Conservation (phyloP, 2,888 invertebrate genomes). For the Andrena praecox region DNA sequence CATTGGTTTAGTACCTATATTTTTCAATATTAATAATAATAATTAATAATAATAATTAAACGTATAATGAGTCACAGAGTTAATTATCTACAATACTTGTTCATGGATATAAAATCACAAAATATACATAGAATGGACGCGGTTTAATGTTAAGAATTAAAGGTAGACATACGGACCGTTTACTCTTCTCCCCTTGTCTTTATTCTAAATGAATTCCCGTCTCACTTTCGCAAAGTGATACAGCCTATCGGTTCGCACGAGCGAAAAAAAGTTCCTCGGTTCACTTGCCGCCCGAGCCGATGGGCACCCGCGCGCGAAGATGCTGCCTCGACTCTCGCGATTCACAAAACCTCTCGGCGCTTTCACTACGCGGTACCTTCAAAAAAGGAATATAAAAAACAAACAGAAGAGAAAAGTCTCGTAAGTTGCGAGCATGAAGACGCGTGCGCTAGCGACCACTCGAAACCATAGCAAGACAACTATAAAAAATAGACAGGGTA, state of each 20-base stretch:
- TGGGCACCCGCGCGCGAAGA: constrained; percentile 22
- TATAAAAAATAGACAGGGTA: constrained; percentile 23
- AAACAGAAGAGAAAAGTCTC: constrained; percentile 21
- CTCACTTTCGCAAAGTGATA: constrained; percentile 55
- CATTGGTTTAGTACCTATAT: constrained; percentile 81
- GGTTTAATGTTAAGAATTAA: constrained; percentile 63
- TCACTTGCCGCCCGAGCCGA: constrained; percentile 26
- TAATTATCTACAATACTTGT: constrained; percentile 84
- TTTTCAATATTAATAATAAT: constrained; percentile 77
- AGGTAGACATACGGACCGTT: constrained; percentile 56
- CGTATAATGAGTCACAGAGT: constrained; percentile 82
- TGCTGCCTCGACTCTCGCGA: constrained; percentile 33
- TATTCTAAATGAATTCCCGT: constrained; percentile 50
- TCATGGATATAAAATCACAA: constrained; percentile 84
- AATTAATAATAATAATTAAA: constrained; percentile 77
- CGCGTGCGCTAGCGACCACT: constrained; percentile 2
- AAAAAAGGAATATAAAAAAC: background rate
- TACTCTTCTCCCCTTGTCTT: constrained; percentile 27
- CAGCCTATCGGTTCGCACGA: constrained; percentile 31
- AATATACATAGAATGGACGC: constrained; percentile 84
- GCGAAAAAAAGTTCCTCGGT: constrained; percentile 25
- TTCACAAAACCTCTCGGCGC: constrained; percentile 1
- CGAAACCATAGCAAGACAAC: constrained; percentile 30
- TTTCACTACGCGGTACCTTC: constrained; percentile 11
- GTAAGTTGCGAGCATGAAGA: background rate